A percentile compares a stretch with the other conserved stretches of the same genome.
Conservation (phyloP, 2,797 vertebrate genomes). For the Avahi laniger region DNA sequence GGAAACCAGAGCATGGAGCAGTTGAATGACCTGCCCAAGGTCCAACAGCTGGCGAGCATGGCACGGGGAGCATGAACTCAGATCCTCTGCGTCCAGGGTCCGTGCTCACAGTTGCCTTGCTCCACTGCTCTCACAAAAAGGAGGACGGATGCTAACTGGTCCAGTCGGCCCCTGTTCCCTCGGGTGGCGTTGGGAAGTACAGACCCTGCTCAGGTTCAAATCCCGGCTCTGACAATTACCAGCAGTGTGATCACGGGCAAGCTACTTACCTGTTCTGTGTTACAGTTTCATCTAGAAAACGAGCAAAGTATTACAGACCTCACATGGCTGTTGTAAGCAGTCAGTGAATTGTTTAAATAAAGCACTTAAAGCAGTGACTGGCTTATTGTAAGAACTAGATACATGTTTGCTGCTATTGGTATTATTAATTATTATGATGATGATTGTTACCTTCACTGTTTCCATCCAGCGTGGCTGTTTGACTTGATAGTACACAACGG, state of each 20-base stretch:
- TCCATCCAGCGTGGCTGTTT: conserved; percentile 99
- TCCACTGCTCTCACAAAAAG: not conserved
- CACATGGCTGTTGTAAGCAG: not conserved
- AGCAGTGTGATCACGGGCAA: not conserved
- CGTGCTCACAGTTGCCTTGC: not conserved
- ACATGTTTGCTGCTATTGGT: too few relatives aligned
- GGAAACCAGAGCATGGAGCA: not conserved
- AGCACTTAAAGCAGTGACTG: not conserved
- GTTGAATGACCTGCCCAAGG: not conserved
- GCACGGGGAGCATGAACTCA: not conserved
- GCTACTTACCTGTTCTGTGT: not conserved
- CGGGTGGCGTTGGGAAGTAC: not conserved
- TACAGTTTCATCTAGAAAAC: not conserved
- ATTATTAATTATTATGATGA: not conserved
- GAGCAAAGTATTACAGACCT: not conserved
- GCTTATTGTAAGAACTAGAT: not conserved
- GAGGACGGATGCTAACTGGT: not conserved
- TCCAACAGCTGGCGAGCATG: not conserved
- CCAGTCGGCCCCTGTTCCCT: not conserved
- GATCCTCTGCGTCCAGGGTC: not conserved
- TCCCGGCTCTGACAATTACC: not conserved
- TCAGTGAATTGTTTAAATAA: not conserved
- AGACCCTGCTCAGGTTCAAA: not conserved
- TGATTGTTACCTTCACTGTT: conserved; percentile 92
- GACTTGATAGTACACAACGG: conserved; percentile 97